These are phyloP conservation scores for Carduelis carduelis DNA, from an alignment of 2,797 vertebrate species.

Conservation along the genomic window DNA sequence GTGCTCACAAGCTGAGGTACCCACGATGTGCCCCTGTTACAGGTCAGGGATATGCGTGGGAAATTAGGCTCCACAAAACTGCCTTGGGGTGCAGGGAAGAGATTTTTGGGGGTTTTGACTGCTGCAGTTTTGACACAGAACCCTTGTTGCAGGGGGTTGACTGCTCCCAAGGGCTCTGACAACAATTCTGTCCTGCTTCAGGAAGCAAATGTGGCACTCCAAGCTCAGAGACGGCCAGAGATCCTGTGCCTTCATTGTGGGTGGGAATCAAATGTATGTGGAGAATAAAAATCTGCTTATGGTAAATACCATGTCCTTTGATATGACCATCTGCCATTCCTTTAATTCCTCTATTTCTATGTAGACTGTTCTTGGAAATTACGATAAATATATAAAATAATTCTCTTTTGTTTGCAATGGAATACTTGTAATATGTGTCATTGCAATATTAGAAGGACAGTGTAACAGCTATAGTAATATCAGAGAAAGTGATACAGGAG, in stretches of 20 bases:
- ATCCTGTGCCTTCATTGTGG: neutral
- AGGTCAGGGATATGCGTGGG: fast-evolving
- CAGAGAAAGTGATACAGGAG: neutral
- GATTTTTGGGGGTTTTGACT: neutral
- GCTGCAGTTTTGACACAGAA: neutral
- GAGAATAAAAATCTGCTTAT: neutral
- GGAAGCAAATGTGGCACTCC: neutral
- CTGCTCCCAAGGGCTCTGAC: neutral
- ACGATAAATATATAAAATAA: neutral
- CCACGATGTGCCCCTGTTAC: fast-evolving
- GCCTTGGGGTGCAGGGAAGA: neutral
- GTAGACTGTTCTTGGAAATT: neutral
- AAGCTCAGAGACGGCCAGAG: neutral
- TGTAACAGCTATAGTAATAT: neutral
- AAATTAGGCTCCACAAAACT: neutral
- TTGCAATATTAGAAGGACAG: neutral
- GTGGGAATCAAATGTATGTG: neutral
- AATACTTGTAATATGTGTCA: neutral
- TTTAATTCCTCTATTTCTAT: neutral
- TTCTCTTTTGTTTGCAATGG: neutral
- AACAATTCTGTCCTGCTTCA: fast-evolving
- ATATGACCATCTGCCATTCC: neutral
- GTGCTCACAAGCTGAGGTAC: neutral
- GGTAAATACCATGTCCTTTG: neutral
- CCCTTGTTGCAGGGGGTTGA: neutral